These are phyloP conservation scores for Perognathus longimembris DNA, from an alignment of 2,113 vertebrate genomes.

Conservation along the genomic window DNA sequence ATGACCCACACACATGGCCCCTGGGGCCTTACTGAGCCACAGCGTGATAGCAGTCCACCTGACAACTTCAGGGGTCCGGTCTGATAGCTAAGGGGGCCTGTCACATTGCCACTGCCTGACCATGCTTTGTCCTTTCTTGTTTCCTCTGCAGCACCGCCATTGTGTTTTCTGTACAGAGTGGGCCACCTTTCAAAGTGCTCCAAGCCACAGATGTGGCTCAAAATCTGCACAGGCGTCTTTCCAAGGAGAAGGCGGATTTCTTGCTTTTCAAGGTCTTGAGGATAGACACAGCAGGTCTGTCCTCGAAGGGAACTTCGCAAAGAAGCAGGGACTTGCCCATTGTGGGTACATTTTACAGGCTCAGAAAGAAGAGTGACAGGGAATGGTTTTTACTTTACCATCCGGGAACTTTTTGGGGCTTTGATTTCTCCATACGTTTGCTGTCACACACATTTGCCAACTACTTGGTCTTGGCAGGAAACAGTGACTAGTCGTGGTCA, in stretches of 20 bases:
- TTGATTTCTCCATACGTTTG: not conserved
- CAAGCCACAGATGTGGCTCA: slow-evolving; percentile 87
- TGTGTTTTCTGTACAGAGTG: slow-evolving; percentile 89
- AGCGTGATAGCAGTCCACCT: not conserved
- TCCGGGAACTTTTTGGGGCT: not conserved
- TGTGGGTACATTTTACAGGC: not conserved
- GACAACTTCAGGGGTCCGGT: not conserved
- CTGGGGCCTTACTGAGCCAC: not conserved
- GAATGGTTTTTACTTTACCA: not conserved
- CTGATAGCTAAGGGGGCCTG: not conserved
- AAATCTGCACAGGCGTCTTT: slow-evolving; percentile 88
- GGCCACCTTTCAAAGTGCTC: slow-evolving; percentile 84
- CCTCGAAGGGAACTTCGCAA: fast-evolving
- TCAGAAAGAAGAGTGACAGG: not conserved
- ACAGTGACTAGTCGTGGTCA: not conserved
- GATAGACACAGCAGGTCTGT: slow-evolving; percentile 92
- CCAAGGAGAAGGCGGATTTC: slow-evolving; percentile 91
- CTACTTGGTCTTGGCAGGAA: slow-evolving; percentile 7
- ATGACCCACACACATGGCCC: not conserved
- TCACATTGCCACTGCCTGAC: fast-evolving
- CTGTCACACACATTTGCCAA: not conserved
- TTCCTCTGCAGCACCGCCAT: slow-evolving; percentile 88
- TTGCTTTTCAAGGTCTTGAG: slow-evolving; percentile 93
- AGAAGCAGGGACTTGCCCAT: not conserved
- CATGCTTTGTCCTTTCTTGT: not conserved